phyloP scores from a whole-genome alignment of 2,888 invertebrate genomes.

The Noctua fimbriata region DNA sequence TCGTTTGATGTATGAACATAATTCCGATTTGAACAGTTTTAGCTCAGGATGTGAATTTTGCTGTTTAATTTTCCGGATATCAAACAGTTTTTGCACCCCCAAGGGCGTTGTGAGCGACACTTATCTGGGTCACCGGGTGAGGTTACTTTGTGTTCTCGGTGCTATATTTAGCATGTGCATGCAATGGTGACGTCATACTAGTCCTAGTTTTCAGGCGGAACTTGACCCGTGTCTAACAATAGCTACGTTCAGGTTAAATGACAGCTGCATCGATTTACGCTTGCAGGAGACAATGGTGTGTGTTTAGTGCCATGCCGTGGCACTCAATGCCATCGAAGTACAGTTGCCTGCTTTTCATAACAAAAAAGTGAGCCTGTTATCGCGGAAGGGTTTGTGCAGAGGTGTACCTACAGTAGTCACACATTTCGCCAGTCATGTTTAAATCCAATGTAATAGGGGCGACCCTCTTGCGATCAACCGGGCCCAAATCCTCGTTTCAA shows the following conservation, averaged over 20 bases:
- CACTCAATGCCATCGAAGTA: background rate
- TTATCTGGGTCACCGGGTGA: conserved; percentile 77
- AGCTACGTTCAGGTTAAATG: conserved; percentile 33
- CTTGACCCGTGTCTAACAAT: conserved; percentile 72
- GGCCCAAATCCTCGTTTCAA: background rate
- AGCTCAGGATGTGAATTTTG: conserved; percentile 22
- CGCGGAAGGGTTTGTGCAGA: background rate
- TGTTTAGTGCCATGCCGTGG: background rate
- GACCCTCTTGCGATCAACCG: background rate
- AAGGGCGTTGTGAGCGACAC: conserved; percentile 54
- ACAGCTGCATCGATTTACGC: conserved; percentile 37
- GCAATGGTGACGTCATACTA: conserved; percentile 79
- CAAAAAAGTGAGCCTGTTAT: background rate
- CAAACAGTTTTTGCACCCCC: conserved; percentile 49
- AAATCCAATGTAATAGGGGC: background rate
- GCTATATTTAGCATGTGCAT: conserved; percentile 80
- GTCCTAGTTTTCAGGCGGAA: conserved; percentile 76
- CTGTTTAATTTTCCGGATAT: conserved; percentile 48
- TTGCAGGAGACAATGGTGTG: background rate
- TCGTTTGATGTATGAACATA: conserved; percentile 5
- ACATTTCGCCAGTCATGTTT: background rate
- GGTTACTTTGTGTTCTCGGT: conserved; percentile 60
- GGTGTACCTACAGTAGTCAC: background rate
- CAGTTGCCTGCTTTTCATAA: background rate
- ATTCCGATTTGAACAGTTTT: background rate